Base-by-base conservation (phyloP, 2,888 invertebrate species). In the Gasteruption jaculator region DNA sequence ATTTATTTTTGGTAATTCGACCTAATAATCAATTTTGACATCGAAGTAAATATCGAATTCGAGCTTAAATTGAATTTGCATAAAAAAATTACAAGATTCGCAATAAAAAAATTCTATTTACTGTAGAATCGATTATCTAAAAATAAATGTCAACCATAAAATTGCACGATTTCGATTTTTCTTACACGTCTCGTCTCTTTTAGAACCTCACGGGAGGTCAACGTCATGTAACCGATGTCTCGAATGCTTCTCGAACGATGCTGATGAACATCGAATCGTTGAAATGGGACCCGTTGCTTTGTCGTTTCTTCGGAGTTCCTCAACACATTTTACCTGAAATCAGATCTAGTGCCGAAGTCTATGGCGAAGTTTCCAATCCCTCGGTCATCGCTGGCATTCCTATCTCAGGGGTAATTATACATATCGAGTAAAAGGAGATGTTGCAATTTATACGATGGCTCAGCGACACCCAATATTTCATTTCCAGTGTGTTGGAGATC, bases 161-260 rank as follows among this genome's bases (percentile, higher is more conserved):
- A n/a, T n/a, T n/a, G n/a, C n/a, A n/a, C n/a, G n/a, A n/a, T n/a
- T n/a, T n/a, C n/a, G 12, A 27, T 21, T n/a, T 7, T 15, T 12
- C 11, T 33, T 41, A 6, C 25, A 11, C 34, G n/a, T 11, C 2
- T 14, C 16, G n/a, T 20, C 4, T 24, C 21, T 34, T 58, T 6
- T 56, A 84, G 83, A 86, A 87, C 64, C 71, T 88, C 45, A 86
- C 86, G 1, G 84, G 84, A 41, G 68, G 65, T 5, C 49, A 61
- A 29, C 43, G 86, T 5, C 93, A 96, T 67, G 74, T 87, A 1
- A 99, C 97, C 1, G 97, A 99, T 72, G 93, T 96, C 0, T 92
- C 95, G 21, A 99, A 99, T 72, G 97, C 97, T 8, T 92, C 93
- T 20, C 80, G 96, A 50, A 97, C 96, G 3, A 88, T 94, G 79